Base-by-base conservation (phyloP, 2,113 vertebrate species). In the human (Homo sapiens) region DNA sequence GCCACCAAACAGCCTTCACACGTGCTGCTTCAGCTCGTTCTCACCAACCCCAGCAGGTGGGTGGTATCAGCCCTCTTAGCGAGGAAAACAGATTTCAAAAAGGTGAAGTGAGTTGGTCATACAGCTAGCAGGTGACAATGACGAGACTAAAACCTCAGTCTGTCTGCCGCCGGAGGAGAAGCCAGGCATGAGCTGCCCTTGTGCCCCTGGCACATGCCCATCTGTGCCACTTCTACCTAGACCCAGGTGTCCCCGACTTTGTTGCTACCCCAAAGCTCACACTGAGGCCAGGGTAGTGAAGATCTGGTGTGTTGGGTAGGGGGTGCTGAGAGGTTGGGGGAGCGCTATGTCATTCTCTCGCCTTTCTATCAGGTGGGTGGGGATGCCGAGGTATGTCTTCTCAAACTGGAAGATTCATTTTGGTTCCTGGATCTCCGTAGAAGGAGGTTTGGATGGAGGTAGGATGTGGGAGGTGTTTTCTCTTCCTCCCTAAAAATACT, bases 1-100 rank as follows among this genome's bases (percentile, higher is more conserved):
- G 88, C 13, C 78, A 13, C 50, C 32, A 0, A 55, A 50, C 23
- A 1, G 0, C 9, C 8, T 66, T 27, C 57, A 0, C 1, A 0
- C 6, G 1, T 2, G 43, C 43, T 59, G 61, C n/a, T 14, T 20
- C 35, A 0, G 2, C 25, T 3, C 1, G 3, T 32, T 48, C 68
- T 68, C 61, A 25, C 32, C 48, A n/a, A 3, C 43, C n/a, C 23
- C 30, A 25, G 2, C 23, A 57, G n/a, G 35, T 18, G 20, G 20
- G 9, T 52, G 16, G 30, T 76, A 92, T 4, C 32, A 3, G 22
- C 80, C 66, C 79, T 87, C 35, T 83, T 32, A 14, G 11, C 81
- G 17, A 40, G n/a, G 66, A 78, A 86, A 78, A 68, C n/a, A 35
- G 57, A 80, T 75, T 94, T 61, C 73, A 32, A 35, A 73, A 66